Evolutionary conservation across 2,888 invertebrate species (phyloP).

Genomic region (Lasius platythorax): DNA sequence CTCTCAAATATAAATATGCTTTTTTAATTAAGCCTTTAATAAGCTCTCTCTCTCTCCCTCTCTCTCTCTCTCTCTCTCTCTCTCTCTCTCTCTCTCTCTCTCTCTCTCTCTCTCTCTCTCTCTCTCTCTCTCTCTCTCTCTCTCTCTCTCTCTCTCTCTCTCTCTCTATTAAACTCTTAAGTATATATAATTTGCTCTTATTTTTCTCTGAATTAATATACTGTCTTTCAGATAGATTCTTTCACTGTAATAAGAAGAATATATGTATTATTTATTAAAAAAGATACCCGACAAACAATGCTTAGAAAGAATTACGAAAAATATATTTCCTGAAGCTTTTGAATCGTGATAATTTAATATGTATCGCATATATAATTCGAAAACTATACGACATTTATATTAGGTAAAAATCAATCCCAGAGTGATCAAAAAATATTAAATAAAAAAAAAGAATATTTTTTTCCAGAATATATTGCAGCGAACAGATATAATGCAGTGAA

Average conservation of each 20-base stretch:
- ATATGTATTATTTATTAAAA: background rate
- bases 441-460: background rate
- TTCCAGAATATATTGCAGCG: background rate
- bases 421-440: background rate
- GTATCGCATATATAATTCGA: background rate
- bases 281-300: background rate
- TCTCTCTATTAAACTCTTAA: background rate
- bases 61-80: background rate
- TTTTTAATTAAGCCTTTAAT: background rate
- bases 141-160: no score
- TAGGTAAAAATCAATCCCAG: background rate
- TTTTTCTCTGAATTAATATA: constrained; percentile 1
- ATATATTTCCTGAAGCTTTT: background rate
- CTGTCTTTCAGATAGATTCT: background rate
- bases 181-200: background rate
- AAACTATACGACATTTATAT: background rate
- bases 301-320: background rate
- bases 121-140: background rate
- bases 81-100: no score
- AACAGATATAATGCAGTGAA: background rate
- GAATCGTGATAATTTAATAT: background rate
- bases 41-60: background rate
- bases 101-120: background rate
- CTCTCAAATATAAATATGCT: background rate
- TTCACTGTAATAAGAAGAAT: background rate